These are phyloP conservation scores for Euthynnus affinis DNA, from an alignment of 2,797 vertebrate species.

Conservation along the genomic window DNA sequence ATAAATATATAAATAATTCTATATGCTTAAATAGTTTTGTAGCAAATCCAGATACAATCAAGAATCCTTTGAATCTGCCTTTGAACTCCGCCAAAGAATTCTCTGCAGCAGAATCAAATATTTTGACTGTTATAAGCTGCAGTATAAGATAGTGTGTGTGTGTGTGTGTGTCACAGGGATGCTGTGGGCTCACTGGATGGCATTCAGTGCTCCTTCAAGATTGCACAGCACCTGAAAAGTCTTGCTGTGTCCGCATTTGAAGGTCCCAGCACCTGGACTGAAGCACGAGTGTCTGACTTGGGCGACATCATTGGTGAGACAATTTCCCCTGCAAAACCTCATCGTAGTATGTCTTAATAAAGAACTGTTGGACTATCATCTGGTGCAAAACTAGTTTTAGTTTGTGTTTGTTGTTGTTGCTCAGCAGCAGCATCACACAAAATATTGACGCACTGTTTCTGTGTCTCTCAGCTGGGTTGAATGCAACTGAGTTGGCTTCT, in stretches of 20 bases:
- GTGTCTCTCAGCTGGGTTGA: constrained; percentile 75
- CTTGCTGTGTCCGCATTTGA: constrained; percentile 70
- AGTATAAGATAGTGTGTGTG: neutral
- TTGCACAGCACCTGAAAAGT: constrained; percentile 59
- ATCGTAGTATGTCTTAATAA: neutral
- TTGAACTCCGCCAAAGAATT: too few species aligned
- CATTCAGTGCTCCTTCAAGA: constrained; percentile 58
- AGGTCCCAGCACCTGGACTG: constrained; percentile 67
- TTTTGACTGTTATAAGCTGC: neutral
- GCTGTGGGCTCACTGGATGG: constrained; percentile 72
- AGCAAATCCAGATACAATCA: neutral
- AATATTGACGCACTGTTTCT: constrained; percentile 7
- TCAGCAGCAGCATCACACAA: neutral
- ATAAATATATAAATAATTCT: neutral
- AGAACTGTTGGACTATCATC: neutral
- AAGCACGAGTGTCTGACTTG: constrained; percentile 67
- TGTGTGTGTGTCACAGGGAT: constrained; percentile 71
- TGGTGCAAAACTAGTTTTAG: constrained; percentile 1
- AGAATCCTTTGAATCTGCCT: neutral
- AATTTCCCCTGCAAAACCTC: neutral
- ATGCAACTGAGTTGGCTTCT: constrained; percentile 62
- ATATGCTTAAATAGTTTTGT: neutral
- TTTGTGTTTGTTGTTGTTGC: neutral
- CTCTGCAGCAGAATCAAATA: neutral
- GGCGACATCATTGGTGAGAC: constrained; percentile 80